Evolutionary conservation across 2,113 vertebrate species (phyloP), one percentile per base, ranked within the genome.

Genomic region (Petrocephalus microphthalmus): DNA sequence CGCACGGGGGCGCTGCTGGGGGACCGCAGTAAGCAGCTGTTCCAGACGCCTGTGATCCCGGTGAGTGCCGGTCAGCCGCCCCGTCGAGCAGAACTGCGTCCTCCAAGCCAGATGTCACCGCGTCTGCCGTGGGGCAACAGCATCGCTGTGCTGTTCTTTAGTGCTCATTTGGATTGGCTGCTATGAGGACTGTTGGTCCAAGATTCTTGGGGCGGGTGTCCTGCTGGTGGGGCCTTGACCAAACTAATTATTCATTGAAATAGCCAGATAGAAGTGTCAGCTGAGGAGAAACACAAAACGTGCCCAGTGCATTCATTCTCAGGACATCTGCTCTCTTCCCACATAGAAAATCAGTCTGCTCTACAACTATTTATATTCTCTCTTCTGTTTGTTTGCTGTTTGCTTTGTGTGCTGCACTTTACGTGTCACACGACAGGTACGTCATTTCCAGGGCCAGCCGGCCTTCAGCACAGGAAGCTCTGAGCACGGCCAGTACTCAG

Each of bases 11-110:
- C 95, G 0, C 93, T 98, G 19, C 96, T 98, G 6, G 92, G 95
- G 19, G 97, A 97, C 89, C 95, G 97, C 17, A 96, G 94, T 89
- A 97, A 98, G 93, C 97, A 98, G 93, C 95, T 98, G 92, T 98
- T 97, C 54, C 95, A 95, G 33, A 93, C 96, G 3, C 93, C 96
- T 53, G 96, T 97, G 53, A 96, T 97, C 84, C 96, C 97, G 2
- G 97, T 98, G 87, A 96, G 96, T 93, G 15, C 22, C 2, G 2
- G 22, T 7, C 53, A 19, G 53, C 47, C 47, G 7, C 47, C 5
- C 47, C 47, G 0, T 4, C 2, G 0, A 7, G 47, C 47, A 49
- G 47, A 5, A 2, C 47, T 49, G 6, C 13, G 13, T 54, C 53
- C 17, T 54, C 17, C 11, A 54, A 54, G 11, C 53, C 10, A 17